A percentile compares a stretch with the other conserved stretches of the same genome.
Conservation (phyloP, 2,888 invertebrate species). For the Napeogenes sylphis region DNA sequence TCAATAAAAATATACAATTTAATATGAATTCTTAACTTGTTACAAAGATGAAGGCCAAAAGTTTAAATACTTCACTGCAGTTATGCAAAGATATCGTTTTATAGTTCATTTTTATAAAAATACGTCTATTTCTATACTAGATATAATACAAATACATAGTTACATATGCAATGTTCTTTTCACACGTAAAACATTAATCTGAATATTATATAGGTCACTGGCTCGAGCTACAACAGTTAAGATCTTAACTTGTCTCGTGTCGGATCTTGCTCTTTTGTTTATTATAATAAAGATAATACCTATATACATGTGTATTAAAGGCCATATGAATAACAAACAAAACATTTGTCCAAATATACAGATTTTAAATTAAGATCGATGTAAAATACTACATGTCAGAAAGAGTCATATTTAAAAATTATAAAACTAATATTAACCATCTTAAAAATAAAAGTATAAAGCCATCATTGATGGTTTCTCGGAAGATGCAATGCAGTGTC, state of each 20-base stretch:
- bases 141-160: too few relatives aligned
- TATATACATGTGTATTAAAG: too few relatives aligned
- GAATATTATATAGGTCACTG: neutral
- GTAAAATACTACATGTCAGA: too few relatives aligned
- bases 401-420: neutral
- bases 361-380: too few relatives aligned
- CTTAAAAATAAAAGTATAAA: slow-evolving; percentile 1
- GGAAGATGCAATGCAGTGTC: slow-evolving; percentile 18
- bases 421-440: neutral
- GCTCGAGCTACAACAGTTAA: neutral
- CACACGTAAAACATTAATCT: neutral
- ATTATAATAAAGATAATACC: too few relatives aligned
- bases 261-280: neutral
- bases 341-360: too few relatives aligned
- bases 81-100: too few relatives aligned
- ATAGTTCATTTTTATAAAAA: too few relatives aligned
- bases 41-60: neutral
- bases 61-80: neutral
- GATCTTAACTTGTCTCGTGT: neutral
- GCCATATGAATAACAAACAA: too few relatives aligned
- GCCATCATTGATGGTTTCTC: slow-evolving; percentile 17
- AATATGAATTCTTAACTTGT: neutral
- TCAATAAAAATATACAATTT: neutral
- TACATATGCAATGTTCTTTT: too few relatives aligned
- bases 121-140: too few relatives aligned